Conservation (phyloP, 2,888 invertebrate species). For the Lymantria monacha region DNA sequence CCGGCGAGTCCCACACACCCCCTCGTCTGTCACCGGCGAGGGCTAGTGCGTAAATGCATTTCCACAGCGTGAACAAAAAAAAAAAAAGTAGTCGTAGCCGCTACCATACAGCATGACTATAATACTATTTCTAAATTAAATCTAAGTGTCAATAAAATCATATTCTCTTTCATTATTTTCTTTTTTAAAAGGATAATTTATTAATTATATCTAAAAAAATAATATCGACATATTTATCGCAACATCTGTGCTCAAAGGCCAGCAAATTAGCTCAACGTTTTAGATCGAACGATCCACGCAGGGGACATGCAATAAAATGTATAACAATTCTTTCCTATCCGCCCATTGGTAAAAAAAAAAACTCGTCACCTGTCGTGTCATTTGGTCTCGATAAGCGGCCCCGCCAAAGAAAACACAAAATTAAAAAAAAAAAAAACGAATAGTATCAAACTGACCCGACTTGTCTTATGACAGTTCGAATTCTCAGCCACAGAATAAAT, state of each 20-base stretch:
- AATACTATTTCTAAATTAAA: no score
- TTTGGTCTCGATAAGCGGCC: conserved; percentile 77
- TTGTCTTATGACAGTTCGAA: conserved; percentile 61
- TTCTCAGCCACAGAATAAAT: conserved; percentile 19
- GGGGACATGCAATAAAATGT: conserved; percentile 77
- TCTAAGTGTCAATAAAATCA: no score
- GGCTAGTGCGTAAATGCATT: no score
- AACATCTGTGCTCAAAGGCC: conserved; percentile 66
- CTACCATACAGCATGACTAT: no score
- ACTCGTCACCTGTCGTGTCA: conserved; percentile 81
- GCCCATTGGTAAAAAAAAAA: conserved; percentile 48
- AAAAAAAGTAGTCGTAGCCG: no score
- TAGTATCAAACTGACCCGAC: conserved; percentile 63
- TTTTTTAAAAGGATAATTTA: not conserved
- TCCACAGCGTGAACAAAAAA: no score
- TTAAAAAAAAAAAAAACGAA: conserved; percentile 64
- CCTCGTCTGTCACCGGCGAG: no score
- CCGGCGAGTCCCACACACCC: no score
- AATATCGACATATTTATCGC: conserved; percentile 52
- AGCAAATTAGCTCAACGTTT: conserved; percentile 65
- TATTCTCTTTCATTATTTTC: no score
- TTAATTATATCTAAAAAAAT: conserved; percentile 1
- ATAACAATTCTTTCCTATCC: conserved; percentile 69
- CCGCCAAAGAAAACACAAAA: conserved; percentile 77
- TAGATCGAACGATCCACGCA: conserved; percentile 56